phyloP scores from a whole-genome alignment of 2,797 vertebrate species.

The Phrynocephalus forsythii region DNA sequence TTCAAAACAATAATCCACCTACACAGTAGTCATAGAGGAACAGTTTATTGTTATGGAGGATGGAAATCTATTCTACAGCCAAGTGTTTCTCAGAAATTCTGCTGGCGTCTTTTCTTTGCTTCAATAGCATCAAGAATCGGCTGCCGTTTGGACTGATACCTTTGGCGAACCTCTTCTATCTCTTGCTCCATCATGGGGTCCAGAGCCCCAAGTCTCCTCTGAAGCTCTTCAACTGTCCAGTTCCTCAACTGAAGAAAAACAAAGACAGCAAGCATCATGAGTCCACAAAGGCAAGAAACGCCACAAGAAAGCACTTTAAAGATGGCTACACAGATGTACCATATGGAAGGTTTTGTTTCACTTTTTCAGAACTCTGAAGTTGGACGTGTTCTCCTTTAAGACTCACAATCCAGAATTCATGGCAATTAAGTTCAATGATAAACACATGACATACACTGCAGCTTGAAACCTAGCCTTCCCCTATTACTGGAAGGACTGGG shows the following conservation, averaged over 20 bases:
- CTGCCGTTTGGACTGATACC: constrained; percentile 94
- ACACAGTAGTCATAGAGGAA: constrained; percentile 53
- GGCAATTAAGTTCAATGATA: not conserved
- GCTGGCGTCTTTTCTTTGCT: constrained; percentile 92
- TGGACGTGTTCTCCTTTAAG: not conserved
- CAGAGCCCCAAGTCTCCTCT: constrained; percentile 85
- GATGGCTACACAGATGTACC: not conserved
- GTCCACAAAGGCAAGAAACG: not conserved
- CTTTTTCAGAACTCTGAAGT: not conserved
- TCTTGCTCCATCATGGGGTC: constrained; percentile 98
- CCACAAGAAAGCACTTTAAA: not conserved
- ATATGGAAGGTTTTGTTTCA: not conserved
- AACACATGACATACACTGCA: not conserved
- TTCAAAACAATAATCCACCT: constrained; percentile 54
- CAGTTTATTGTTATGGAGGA: constrained; percentile 57
- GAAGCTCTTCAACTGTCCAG: constrained; percentile 92
- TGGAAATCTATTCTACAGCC: constrained; percentile 28
- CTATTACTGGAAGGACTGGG: not conserved
- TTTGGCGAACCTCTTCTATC: constrained; percentile 95
- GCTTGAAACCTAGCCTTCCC: not conserved
- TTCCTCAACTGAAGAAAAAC: constrained; percentile 83
- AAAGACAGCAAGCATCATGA: constrained; percentile 20
- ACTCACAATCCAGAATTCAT: not conserved
- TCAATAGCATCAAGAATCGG: constrained; percentile 96
- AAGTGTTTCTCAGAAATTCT: constrained; percentile 84